A percentile compares a stretch with the other conserved stretches of the same genome.
These are phyloP conservation scores for Drepana arcuata DNA, from an alignment of 1,140 invertebrate species.

Conservation along the genomic window DNA sequence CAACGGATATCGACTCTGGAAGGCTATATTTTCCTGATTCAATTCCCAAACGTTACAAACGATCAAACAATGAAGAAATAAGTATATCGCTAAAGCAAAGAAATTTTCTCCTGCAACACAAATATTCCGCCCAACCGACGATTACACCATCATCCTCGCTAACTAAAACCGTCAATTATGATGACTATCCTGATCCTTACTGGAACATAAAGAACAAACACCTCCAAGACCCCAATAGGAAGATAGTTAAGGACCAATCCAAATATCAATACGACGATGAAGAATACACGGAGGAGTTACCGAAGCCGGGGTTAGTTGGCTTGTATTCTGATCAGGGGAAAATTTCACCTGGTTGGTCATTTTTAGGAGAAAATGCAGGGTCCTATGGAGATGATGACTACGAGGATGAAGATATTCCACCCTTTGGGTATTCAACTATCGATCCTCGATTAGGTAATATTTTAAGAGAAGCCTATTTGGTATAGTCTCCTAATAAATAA, in stretches of 20 bases:
- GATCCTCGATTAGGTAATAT: slow-evolving; percentile 46
- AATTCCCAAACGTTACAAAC: slow-evolving; percentile 19
- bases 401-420: slow-evolving; percentile 26
- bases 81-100: slow-evolving; percentile 14
- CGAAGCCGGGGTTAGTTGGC: slow-evolving; percentile 44
- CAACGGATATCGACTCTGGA: slow-evolving; percentile 13
- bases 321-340: slow-evolving; percentile 42
- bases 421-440: slow-evolving; percentile 46
- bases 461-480: no score
- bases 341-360: slow-evolving; percentile 21
- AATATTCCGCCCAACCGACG: slow-evolving; percentile 15
- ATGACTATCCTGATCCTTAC: slow-evolving; percentile 49
- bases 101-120: slow-evolving; percentile 17
- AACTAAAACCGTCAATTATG: slow-evolving; percentile 30
- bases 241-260: slow-evolving; percentile 23
- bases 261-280: slow-evolving; percentile 15
- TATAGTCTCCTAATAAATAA: no score
- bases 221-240: slow-evolving; percentile 22
- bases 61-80: slow-evolving; percentile 30
- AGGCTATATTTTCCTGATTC: slow-evolving; percentile 22
- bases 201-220: slow-evolving; percentile 50
- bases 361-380: slow-evolving; percentile 22
- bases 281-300: slow-evolving; percentile 44
- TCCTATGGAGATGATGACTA: slow-evolving; percentile 19
- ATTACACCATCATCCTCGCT: slow-evolving; percentile 1